phyloP scores from a whole-genome alignment of 2,113 vertebrate species.

The Ptilorrhoa leucosticta region DNA sequence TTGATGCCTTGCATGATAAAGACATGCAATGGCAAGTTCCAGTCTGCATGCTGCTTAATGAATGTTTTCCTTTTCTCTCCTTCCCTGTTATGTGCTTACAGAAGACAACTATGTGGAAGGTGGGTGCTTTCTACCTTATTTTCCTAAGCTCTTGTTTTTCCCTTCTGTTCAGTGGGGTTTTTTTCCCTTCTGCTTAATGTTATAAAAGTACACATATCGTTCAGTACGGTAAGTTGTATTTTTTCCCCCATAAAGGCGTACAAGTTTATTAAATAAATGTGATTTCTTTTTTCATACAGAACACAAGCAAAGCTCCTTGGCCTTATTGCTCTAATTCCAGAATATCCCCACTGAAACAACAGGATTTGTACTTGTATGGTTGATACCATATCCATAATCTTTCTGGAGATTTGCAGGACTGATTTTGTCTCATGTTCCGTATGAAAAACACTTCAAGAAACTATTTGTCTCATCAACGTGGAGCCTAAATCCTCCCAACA shows the following conservation, averaged over 20 bases:
- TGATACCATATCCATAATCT: not conserved
- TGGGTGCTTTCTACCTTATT: slow-evolving; percentile 87
- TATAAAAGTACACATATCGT: slow-evolving; percentile 46
- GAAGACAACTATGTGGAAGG: slow-evolving; percentile 96
- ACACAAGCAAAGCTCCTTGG: slow-evolving; percentile 1
- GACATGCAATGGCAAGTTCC: slow-evolving; percentile 93
- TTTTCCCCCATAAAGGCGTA: slow-evolving; percentile 4
- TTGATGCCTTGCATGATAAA: slow-evolving; percentile 94
- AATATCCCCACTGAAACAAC: not conserved
- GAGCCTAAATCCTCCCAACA: not conserved
- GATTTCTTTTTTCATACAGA: slow-evolving; percentile 63
- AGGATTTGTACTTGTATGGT: not conserved
- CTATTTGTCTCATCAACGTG: not conserved
- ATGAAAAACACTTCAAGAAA: slow-evolving; percentile 50
- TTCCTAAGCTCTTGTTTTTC: slow-evolving; percentile 67
- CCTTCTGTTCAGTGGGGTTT: slow-evolving; percentile 33
- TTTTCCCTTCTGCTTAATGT: slow-evolving; percentile 53
- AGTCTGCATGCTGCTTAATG: slow-evolving; percentile 99
- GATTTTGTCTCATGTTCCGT: slow-evolving; percentile 44
- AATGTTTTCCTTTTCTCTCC: slow-evolving; percentile 99
- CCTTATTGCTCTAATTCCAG: not conserved
- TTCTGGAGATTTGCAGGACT: not conserved
- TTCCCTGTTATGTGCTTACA: slow-evolving; percentile 93
- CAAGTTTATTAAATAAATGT: slow-evolving; percentile 13
- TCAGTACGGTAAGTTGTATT: slow-evolving; percentile 74